Evolutionary conservation across 2,113 vertebrate species (phyloP).

Genomic region (Entomyzon cyanotis): DNA sequence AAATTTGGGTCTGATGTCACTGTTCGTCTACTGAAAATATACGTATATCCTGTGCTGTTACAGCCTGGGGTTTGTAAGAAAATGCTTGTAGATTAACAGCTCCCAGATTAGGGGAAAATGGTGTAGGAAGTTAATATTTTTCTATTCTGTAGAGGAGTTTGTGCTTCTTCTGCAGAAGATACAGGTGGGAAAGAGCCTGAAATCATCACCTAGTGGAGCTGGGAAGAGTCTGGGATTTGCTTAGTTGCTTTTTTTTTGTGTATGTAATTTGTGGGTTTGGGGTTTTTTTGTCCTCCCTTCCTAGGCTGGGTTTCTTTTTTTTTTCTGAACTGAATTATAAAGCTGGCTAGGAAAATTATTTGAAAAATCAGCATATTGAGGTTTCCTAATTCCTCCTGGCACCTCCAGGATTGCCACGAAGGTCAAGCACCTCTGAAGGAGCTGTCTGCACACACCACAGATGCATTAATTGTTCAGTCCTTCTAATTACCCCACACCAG

Average conservation of each 20-base stretch:
- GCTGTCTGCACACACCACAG: not conserved
- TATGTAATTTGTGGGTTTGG: not conserved
- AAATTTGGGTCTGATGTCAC: not conserved
- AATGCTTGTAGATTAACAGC: not conserved
- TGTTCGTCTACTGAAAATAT: not conserved
- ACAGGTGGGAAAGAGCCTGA: not conserved
- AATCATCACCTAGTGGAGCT: not conserved
- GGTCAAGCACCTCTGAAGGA: not conserved
- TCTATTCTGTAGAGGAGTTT: not conserved
- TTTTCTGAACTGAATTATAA: not conserved
- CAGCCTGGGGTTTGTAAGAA: not conserved
- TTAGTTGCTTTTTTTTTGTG: not conserved
- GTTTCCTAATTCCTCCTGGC: not conserved
- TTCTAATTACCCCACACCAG: rapidly evolving
- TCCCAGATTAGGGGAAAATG: not conserved
- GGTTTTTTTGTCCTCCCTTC: not conserved
- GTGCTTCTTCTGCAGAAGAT: not conserved
- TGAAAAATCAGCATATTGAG: not conserved
- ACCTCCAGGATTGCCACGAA: not conserved
- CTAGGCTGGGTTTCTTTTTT: not conserved
- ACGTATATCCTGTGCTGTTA: not conserved
- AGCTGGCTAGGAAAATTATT: not conserved
- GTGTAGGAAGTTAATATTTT: not conserved
- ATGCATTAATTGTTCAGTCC: not conserved
- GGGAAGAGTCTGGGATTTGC: not conserved